A percentile compares a stretch with the other conserved stretches of the same genome.
phyloP scores from a whole-genome alignment of 2,888 invertebrate species.

The Cremastinae sp. region DNA sequence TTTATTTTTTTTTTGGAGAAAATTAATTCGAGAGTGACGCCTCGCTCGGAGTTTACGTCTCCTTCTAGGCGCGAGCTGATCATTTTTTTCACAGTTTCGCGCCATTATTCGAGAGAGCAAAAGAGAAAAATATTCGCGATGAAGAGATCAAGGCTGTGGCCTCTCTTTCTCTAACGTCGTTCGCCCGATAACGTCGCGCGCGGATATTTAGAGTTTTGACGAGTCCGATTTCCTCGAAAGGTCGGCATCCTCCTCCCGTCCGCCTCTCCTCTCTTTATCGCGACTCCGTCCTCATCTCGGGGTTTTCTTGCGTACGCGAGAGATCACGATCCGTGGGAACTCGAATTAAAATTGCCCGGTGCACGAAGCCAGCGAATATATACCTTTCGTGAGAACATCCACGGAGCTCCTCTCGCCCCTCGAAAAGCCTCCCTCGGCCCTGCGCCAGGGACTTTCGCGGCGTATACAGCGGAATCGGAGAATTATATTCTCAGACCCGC shows the following conservation, averaged over 20 bases:
- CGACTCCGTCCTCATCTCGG: background rate
- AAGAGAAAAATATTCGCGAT: background rate
- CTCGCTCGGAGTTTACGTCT: too few species aligned
- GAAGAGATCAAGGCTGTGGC: background rate
- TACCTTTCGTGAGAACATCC: constrained; percentile 61
- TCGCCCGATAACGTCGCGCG: constrained; percentile 24
- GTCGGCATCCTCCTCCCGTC: background rate
- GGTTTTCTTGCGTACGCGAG: constrained; percentile 25
- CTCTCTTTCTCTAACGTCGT: background rate
- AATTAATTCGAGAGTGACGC: too few species aligned
- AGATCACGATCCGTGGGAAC: constrained; percentile 60
- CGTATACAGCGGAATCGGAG: constrained; percentile 54
- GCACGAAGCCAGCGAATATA: constrained; percentile 56
- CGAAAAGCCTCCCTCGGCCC: constrained; percentile 21
- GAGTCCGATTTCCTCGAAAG: constrained; percentile 52
- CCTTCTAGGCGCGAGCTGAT: too few species aligned
- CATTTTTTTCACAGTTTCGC: too few species aligned
- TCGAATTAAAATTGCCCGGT: constrained; percentile 56
- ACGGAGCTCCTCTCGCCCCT: constrained; percentile 42
- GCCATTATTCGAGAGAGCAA: too few species aligned
- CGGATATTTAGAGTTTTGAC: constrained; percentile 16
- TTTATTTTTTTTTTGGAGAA: too few species aligned
- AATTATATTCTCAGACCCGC: constrained; percentile 59
- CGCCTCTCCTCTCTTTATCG: background rate
- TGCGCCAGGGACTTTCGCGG: constrained; percentile 29